Evolutionary conservation across 2,113 vertebrate species (phyloP).

Genomic region (Micromys minutus): DNA sequence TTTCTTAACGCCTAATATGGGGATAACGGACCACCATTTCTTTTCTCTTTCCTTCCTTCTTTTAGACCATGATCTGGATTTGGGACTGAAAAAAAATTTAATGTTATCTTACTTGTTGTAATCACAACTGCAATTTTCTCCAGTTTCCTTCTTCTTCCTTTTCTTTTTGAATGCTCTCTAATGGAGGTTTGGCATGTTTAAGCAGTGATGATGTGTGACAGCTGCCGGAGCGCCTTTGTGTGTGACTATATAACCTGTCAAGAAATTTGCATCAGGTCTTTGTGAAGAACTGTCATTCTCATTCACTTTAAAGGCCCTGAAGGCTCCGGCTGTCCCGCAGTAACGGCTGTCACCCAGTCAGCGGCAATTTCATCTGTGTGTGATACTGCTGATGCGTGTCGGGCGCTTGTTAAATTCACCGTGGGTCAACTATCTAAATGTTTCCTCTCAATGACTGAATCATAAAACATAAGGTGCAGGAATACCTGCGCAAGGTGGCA

Average conservation of each 20-base stretch:
- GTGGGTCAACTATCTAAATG: constrained; percentile 73
- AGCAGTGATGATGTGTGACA: constrained; percentile 75
- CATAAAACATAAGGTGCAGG: constrained; percentile 55
- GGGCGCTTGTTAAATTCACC: constrained; percentile 73
- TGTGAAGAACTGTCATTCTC: constrained; percentile 80
- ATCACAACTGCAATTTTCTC: constrained; percentile 8
- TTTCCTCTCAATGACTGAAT: constrained; percentile 58
- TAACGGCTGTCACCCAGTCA: constrained; percentile 75
- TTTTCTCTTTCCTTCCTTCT: background rate
- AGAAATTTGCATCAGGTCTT: constrained; percentile 64
- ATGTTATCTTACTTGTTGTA: constrained; percentile 38
- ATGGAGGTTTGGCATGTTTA: constrained; percentile 52
- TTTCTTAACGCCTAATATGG: background rate
- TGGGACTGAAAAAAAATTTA: constrained; percentile 34
- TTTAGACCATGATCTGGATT: background rate
- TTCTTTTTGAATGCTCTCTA: background rate
- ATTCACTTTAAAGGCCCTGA: constrained; percentile 69
- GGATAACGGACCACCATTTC: background rate
- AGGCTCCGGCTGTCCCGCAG: constrained; percentile 46
- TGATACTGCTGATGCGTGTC: constrained; percentile 76
- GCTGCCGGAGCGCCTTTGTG: constrained; percentile 79
- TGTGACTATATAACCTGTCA: constrained; percentile 79
- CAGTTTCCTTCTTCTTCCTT: background rate
- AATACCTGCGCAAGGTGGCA: constrained; percentile 29
- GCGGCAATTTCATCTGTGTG: constrained; percentile 15